Evolutionary conservation across 2,797 vertebrate genomes (phyloP).

Genomic region (Cyclura pinguis): DNA sequence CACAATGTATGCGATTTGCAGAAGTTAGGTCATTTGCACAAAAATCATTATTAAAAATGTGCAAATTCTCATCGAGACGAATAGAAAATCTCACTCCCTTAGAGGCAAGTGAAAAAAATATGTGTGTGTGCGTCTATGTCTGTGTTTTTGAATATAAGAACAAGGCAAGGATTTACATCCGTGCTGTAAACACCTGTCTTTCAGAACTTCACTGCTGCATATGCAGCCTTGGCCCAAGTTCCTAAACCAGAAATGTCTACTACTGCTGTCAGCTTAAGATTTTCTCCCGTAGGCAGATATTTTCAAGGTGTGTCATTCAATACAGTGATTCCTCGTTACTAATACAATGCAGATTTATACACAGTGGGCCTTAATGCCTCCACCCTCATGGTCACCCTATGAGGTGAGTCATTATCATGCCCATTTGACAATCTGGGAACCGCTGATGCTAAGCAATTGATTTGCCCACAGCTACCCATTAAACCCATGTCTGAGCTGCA

Average conservation of each 20-base stretch:
- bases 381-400: slow-evolving; percentile 1
- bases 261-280: neutral
- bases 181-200: neutral
- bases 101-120: no score
- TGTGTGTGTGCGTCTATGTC: no score
- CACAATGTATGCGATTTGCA: no score
- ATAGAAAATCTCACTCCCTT: no score
- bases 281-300: neutral
- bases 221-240: neutral
- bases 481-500: neutral
- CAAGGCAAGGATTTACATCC: no score
- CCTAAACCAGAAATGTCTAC: neutral
- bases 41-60: no score
- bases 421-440: slow-evolving; percentile 27
- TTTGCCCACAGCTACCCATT: slow-evolving; percentile 30
- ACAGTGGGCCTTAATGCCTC: slow-evolving; percentile 8
- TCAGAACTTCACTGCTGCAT: neutral
- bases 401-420: slow-evolving; percentile 22
- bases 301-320: neutral
- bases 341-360: slow-evolving; percentile 20
- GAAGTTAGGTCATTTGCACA: no score
- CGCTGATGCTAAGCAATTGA: slow-evolving; percentile 27
- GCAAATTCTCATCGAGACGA: no score
- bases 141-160: no score
- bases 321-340: neutral